Percentiles rank a stretch among this genome's conserved stretches.
Conservation (phyloP, 2,797 vertebrate species). For the Alfaro cultratus region DNA sequence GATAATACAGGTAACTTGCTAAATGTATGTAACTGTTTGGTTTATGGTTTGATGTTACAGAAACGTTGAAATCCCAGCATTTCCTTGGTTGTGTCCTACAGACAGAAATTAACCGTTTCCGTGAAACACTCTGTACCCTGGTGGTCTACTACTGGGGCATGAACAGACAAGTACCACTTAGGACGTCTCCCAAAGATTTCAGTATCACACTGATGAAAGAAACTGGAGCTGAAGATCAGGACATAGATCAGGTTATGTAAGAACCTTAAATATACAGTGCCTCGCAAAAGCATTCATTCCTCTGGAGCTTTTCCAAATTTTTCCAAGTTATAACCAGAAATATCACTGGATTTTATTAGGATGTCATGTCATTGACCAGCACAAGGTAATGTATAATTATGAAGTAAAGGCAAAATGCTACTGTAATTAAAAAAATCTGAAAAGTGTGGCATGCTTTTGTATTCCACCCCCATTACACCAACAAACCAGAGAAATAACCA, state of each 20-base stretch:
- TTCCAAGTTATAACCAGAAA: background rate
- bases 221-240: slow-evolving; percentile 35
- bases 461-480: background rate
- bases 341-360: background rate
- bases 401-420: background rate
- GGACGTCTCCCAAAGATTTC: slow-evolving; percentile 61
- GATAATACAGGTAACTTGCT: slow-evolving; percentile 85
- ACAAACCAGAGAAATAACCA: background rate
- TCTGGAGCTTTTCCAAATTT: background rate
- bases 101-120: slow-evolving; percentile 90
- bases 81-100: slow-evolving; percentile 54
- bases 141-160: slow-evolving; percentile 88
- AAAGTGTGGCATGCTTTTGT: background rate
- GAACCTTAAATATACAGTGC: background rate
- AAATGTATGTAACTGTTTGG: background rate
- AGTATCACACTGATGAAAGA: slow-evolving; percentile 80
- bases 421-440: background rate
- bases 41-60: background rate
- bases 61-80: background rate
- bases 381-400: background rate
- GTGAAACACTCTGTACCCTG: slow-evolving; percentile 84
- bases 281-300: background rate
- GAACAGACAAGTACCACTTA: slow-evolving; percentile 73
- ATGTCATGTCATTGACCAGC: background rate
- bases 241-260: slow-evolving; percentile 42